Base-by-base conservation (phyloP, 2,113 vertebrate species). In the Salvelinus fontinalis region DNA sequence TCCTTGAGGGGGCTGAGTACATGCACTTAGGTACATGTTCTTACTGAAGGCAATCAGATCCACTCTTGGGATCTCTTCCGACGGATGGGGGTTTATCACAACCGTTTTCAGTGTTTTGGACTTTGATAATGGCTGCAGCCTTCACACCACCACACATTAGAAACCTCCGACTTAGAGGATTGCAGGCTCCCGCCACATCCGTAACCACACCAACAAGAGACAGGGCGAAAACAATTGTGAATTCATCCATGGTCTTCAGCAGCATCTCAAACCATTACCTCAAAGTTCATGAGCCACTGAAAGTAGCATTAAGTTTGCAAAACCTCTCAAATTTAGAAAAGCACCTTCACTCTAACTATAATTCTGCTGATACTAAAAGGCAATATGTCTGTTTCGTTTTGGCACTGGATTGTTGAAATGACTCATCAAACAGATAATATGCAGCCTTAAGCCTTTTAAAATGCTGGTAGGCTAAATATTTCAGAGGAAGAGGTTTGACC, bases 71-170 rank as follows among this genome's bases (percentile, higher is more conserved):
- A 84, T 74, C 44, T 62, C 34, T 7, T 48, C 74, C 24, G 72
- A 54, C 79, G 39, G 62, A 54, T 62, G 72, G 71, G 62, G 60
- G 74, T 69, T 73, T 71, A 29, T 60, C 51, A 75, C 62, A 59
- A 65, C 57, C 73, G 69, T 79, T 76, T 81, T 80, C 26, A 59
- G 44, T 73, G 76, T 72, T 54, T 71, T 69, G 64, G 75, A 51
- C 68, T 73, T 75, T 62, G 60, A 54, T 86, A 79, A 81, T 83
- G 79, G 79, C 77, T 59, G 70, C 49, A 14, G 59, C 71, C 74
- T 71, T 26, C 71, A 68, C 77, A 68, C 71, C 62, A 70, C 59
- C 66, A 75, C 75, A 81, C 84, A 88, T 86, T 82, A 71, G 74
- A 70, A 44, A 73, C 77, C 59, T 68, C 67, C 44, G 65, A 22